Base-by-base conservation (phyloP, 64 coral and sea anemone species). In the Pachyseris speciosa region DNA sequence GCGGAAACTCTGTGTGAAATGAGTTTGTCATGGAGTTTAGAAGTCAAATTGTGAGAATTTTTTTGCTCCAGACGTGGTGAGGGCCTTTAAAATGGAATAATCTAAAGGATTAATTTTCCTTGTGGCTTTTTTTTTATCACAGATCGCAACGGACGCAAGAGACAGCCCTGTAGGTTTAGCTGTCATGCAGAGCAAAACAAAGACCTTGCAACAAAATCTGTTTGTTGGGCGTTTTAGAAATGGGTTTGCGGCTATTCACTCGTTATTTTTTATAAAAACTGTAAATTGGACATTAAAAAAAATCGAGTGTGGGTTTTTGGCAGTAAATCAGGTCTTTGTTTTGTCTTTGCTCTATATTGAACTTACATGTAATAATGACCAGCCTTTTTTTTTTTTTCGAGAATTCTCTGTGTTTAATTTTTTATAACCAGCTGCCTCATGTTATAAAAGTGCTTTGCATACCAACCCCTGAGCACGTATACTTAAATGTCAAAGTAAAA, bases 121-220 rank as follows among this genome's bases (percentile, higher is more conserved):
- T 81, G 34, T 53, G 32, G 60, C 52, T 34, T 36, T 81, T 81
- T 37, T 34, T 81, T 36, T 81, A 81, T 24, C 4, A 61, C 77
- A 81, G 77, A 53, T 81, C 51, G 52, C 20, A 20, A 48, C 30
- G 15, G 51, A 41, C 52, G 31, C 32, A 33, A 81, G 77, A 81
- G 61, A 60, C 77, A 57, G 22, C 77, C 77, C 77, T 81, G 77
- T 81, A 81, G 77, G 77, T 81, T 60, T 60, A 20, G 4, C 12
- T 37, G 2, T 34, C 77, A 40, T 61, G 33, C 34, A 15, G 77
- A 37, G 77, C 53, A 39, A 61, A 81, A 81, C 77, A 81, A 81
- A 81, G 77, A 51, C 48, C 32, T 40, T 61, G 31, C 77, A 20
- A 81, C 52, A 5, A 57, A 39, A 81, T 81, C 51, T 26, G 51